Evolutionary conservation across 2,888 invertebrate genomes (phyloP), one percentile per base, ranked within the genome.

Genomic region (Iphiclides podalirius): DNA sequence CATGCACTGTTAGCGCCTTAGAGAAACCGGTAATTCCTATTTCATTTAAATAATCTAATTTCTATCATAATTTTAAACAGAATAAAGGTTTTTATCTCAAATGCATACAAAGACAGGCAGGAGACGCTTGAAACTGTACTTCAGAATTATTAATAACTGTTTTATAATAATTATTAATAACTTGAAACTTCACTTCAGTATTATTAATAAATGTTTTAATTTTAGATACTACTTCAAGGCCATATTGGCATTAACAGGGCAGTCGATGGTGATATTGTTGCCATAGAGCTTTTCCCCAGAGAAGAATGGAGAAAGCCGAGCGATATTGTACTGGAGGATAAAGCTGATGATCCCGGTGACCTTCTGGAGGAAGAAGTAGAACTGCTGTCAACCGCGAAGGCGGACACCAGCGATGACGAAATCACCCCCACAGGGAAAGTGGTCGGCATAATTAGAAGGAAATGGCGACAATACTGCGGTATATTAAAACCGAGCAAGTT

Each of bases 391-490:
- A 63, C 77, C 8, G 65, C 63, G 2, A 74, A 76, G 49, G 65
- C 72, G 17, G 66, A 65, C 16, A 65, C 62, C 20, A 58, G 61
- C 41, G 72, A 79, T 41, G 78, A 90, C 60, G 84, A 90, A 36
- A 72, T 86, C 3, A 83, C 83, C 0, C 88, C 87, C 0, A 88
- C 88, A 0, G 88, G 88, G 0, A 82, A 80, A 62, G 87, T 88
- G 45, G 97, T 99, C n/a, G 98, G 98, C 1, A 97, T 99, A 55
- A 95, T 99, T 51, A 92, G 96, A 57, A 91, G 99, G 48, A 99
- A 98, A 73, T 98, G 99, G 98, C 90, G 98, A 33, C 98, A 98
- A 72, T 99, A 98, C 79, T 99, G 99, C 83, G 99, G 99, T 9
- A 97, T 99, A 61, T 80, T 99, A 47, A 93, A 96, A 75, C 92